Conservation (phyloP, 1,140 invertebrate species). For the Pristionchus pacificus region DNA sequence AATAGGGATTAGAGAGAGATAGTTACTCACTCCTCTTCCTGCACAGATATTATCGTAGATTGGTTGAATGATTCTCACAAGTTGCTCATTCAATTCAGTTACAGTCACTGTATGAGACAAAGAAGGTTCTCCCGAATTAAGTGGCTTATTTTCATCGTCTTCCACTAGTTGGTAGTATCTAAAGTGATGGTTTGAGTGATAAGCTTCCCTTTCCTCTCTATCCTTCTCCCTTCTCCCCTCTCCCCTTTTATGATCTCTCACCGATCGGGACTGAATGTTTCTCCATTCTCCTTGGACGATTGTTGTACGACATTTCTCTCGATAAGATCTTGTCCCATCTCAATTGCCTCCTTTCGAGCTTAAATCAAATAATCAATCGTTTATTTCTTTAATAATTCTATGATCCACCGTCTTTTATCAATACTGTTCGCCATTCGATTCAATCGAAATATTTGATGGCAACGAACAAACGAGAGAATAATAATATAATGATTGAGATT, state of each 20-base stretch:
- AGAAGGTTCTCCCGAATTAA: constrained; percentile 47
- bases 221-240: constrained; percentile 39
- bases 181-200: constrained; percentile 9
- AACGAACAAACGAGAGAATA: no score
- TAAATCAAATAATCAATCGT: constrained; percentile 28
- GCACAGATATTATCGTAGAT: constrained; percentile 58
- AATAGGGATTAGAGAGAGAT: no score
- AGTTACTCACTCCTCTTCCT: not conserved
- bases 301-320: constrained; percentile 57
- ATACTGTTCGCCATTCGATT: no score
- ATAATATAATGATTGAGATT: not conserved
- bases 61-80: constrained; percentile 57
- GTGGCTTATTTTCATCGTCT: constrained; percentile 55
- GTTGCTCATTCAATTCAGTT: constrained; percentile 56
- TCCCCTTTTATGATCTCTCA: constrained; percentile 40
- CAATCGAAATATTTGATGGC: no score
- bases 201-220: constrained; percentile 21
- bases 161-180: constrained; percentile 56
- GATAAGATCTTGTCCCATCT: constrained; percentile 58
- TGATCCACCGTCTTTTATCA: no score
- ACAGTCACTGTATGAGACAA: constrained; percentile 40
- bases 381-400: no score
- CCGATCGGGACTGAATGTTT: constrained; percentile 43
- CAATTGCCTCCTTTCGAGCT: constrained; percentile 54
- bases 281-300: constrained; percentile 28